Conservation (phyloP, 1,140 invertebrate species). For the Dendroctonus ponderosae region DNA sequence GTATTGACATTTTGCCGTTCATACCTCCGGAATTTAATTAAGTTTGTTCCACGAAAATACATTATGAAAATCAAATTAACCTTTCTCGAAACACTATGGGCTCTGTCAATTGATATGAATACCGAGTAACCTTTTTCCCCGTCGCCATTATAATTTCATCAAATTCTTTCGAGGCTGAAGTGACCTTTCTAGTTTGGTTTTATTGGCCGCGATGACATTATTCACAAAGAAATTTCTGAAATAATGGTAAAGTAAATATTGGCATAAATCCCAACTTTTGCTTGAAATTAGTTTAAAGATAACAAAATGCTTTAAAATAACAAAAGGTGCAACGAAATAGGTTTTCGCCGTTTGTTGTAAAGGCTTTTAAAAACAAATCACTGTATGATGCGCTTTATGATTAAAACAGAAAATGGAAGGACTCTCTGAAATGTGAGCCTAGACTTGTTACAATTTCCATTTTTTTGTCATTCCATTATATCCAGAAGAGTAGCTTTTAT, state of each 20-base stretch:
- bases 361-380: too few relatives aligned
- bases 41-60: slow-evolving; percentile 17
- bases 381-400: too few relatives aligned
- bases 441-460: too few relatives aligned
- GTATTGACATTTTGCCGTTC: slow-evolving; percentile 28
- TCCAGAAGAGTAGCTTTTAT: too few relatives aligned
- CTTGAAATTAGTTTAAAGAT: too few relatives aligned
- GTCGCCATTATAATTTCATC: slow-evolving; percentile 44
- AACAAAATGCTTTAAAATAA: too few relatives aligned
- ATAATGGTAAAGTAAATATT: neutral
- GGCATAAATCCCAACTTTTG: too few relatives aligned
- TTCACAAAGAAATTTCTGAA: neutral
- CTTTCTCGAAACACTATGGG: slow-evolving; percentile 9
- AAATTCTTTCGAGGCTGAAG: slow-evolving; percentile 38
- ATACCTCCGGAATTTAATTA: slow-evolving; percentile 21
- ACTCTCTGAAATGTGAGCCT: too few relatives aligned
- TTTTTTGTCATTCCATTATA: too few relatives aligned
- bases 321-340: too few relatives aligned
- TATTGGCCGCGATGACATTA: slow-evolving; percentile 41
- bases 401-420: too few relatives aligned
- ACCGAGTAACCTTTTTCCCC: slow-evolving; percentile 39
- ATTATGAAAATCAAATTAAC: slow-evolving; percentile 27
- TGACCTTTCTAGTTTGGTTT: slow-evolving; percentile 42
- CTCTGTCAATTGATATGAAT: slow-evolving; percentile 32
- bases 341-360: too few relatives aligned